Evolutionary conservation across 1,140 invertebrate species (phyloP).

Genomic region (Heliconius hermathena): DNA sequence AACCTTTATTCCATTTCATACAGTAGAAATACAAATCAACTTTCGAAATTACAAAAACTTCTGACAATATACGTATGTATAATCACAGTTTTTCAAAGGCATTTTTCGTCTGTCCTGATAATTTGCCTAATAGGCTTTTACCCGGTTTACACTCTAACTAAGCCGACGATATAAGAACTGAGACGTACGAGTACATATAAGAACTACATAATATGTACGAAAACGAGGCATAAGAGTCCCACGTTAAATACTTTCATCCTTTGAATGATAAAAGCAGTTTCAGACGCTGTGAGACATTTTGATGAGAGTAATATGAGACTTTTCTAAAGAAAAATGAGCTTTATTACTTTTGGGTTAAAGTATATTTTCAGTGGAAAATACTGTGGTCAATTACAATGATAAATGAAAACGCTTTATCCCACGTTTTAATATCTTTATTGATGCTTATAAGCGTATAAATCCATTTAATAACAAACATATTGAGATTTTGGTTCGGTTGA

Average conservation of each 20-base stretch:
- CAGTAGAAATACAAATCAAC: no score
- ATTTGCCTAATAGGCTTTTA: no score
- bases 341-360: not conserved
- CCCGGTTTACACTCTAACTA: no score
- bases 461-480: not conserved
- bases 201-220: not conserved
- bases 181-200: not conserved
- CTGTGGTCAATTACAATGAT: constrained; percentile 9
- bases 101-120: no score
- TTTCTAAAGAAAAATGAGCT: not conserved
- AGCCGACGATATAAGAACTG: no score
- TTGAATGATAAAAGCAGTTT: constrained; percentile 13
- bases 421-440: constrained; percentile 11
- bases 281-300: constrained; percentile 10
- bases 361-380: not conserved
- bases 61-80: no score
- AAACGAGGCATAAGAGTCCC: not conserved
- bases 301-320: not conserved
- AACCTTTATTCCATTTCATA: no score
- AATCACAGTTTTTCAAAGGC: no score
- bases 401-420: constrained; percentile 10
- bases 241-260: constrained; percentile 4
- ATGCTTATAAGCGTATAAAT: constrained; percentile 3
- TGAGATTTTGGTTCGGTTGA: not conserved
- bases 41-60: no score